These are phyloP conservation scores for Leucoraja ocellata DNA, from an alignment of 2,797 vertebrate species.

Conservation along the genomic window DNA sequence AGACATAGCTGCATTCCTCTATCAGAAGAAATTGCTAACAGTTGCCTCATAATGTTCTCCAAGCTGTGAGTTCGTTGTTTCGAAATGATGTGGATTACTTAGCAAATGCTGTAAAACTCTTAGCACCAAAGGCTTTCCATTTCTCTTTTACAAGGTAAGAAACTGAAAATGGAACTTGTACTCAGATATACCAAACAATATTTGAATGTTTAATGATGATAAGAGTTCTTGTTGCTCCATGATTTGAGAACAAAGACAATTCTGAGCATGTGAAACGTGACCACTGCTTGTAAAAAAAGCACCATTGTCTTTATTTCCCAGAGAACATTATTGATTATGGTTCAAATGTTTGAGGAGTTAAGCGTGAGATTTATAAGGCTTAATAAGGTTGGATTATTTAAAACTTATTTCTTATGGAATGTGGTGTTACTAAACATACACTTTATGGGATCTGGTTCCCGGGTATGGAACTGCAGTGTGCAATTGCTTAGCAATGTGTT, in stretches of 20 bases:
- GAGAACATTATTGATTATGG: neutral
- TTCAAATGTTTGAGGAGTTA: neutral
- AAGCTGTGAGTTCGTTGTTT: conserved; percentile 44
- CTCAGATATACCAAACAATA: neutral
- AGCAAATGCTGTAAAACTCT: neutral
- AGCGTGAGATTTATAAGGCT: neutral
- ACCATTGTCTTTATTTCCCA: neutral
- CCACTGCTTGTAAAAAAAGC: neutral
- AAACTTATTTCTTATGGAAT: neutral
- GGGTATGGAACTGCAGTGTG: neutral
- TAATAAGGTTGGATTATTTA: neutral
- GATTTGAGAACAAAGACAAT: conserved; percentile 21
- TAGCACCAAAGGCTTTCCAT: neutral
- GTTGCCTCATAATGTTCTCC: conserved; percentile 45
- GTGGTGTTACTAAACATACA: neutral
- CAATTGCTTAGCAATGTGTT: neutral
- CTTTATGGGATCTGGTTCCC: neutral
- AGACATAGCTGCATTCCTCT: conserved; percentile 61
- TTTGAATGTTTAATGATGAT: neutral
- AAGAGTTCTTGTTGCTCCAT: neutral
- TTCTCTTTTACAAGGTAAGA: conserved; percentile 13
- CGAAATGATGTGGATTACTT: neutral
- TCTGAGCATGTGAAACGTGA: neutral
- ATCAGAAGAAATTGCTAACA: conserved; percentile 45
- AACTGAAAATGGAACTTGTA: neutral